Base-by-base conservation (phyloP, 64 coral and sea anemone species). In the Porites australiensis region DNA sequence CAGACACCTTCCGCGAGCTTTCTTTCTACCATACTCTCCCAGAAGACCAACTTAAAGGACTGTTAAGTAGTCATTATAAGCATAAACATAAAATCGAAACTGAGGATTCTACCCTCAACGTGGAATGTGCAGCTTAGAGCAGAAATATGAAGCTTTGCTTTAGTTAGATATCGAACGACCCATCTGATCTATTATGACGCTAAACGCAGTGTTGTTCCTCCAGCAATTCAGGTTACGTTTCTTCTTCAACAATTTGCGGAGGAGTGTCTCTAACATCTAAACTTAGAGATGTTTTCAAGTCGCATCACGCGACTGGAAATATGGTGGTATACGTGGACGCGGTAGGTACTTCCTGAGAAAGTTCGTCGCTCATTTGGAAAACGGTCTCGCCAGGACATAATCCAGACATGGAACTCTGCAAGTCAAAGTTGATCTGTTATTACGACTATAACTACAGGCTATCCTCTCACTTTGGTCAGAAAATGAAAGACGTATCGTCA, bases 11-110 rank as follows among this genome's bases (percentile, higher is more conserved):
- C 75, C 92, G 63, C 10, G 64, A 90, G 53, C 82, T 87, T 21
- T 98, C 96, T 0, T 98, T 95, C 61, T 98, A 95, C 75, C 86
- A 92, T 88, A 98, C 82, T 69, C 88, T 95, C 10, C 77, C 93
- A 43, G 60, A 76, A 70, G 95, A 94, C 1, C 95, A 97, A 6
- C 82, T 97, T 1, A 70, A 91, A 12, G 88, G 94, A 37, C 87
- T 97, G 72, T 87, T 93, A 37, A 86, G 70, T 46, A 83, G 62
- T 45, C 81, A 83, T 68, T 83, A 83, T 45, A 83, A 83, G 15
- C 81, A 83, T 45, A 83, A 83, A 12, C 66, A 83, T 15, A 83
- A 64, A 50, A 47, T 61, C 19, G 81, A 50, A 50, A 83, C 60
- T 20, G 45, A 15, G 2, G 81, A 66, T 43, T 67, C 81, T 13